phyloP scores from a whole-genome alignment of 2,888 invertebrate species.

The Charanyca ferruginea region DNA sequence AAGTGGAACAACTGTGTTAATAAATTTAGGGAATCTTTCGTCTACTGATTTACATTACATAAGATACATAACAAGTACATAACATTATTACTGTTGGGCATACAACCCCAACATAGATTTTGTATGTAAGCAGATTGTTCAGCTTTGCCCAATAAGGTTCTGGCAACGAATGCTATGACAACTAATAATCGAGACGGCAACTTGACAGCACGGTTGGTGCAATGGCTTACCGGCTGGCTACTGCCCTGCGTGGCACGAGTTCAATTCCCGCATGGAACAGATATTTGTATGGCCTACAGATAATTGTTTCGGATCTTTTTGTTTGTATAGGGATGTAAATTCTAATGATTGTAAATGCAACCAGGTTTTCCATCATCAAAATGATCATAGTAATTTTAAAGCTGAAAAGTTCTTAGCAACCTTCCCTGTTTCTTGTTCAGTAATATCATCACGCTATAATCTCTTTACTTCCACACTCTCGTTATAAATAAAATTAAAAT shows the following conservation, averaged over 20 bases:
- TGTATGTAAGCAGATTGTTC: too few species aligned
- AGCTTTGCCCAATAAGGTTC: neutral
- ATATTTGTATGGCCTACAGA: neutral
- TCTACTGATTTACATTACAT: too few species aligned
- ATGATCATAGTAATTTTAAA: neutral
- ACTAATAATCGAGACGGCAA: too few species aligned
- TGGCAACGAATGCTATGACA: neutral
- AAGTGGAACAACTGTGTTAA: too few species aligned
- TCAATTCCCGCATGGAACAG: neutral
- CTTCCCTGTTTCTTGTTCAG: neutral
- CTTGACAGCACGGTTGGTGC: neutral
- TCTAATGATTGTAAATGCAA: too few species aligned
- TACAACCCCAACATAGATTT: too few species aligned
- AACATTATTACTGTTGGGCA: too few species aligned
- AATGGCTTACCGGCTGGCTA: neutral
- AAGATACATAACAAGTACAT: too few species aligned
- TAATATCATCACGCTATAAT: slow-evolving; percentile 50
- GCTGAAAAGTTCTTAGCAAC: too few species aligned
- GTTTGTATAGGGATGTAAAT: neutral
- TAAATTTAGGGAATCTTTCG: too few species aligned
- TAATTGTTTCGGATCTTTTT: neutral
- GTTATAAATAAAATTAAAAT: slow-evolving; percentile 91
- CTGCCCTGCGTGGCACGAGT: neutral
- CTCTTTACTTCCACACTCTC: slow-evolving; percentile 69
- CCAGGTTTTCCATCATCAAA: too few species aligned